These are phyloP conservation scores for Mellilla xanthometata DNA, from an alignment of 2,888 invertebrate genomes.

Conservation along the genomic window DNA sequence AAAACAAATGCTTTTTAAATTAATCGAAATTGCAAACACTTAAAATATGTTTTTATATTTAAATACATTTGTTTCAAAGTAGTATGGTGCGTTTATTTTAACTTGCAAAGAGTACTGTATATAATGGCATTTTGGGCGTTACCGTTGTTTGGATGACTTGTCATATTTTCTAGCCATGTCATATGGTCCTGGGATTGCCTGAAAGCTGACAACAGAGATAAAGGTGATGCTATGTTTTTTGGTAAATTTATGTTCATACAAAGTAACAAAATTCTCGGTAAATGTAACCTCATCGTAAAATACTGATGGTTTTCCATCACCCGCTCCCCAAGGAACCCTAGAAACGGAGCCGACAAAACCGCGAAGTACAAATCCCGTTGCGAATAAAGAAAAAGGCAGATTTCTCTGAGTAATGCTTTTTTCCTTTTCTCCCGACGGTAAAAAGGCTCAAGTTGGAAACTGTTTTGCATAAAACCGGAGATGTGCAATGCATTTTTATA, in stretches of 20 bases:
- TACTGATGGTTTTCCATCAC: constrained; percentile 24
- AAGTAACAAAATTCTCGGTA: not conserved
- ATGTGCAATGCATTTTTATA: constrained; percentile 45
- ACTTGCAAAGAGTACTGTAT: too few species aligned
- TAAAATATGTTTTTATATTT: too few species aligned
- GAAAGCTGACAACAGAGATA: too few species aligned
- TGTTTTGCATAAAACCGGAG: constrained; percentile 43
- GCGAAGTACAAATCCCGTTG: constrained; percentile 35
- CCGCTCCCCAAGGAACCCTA: constrained; percentile 29
- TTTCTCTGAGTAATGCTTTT: constrained; percentile 33
- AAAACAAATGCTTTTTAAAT: too few species aligned
- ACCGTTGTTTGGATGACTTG: too few species aligned
- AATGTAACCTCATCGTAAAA: constrained; percentile 4
- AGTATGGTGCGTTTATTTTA: too few species aligned
- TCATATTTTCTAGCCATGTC: too few species aligned
- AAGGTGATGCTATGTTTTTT: too few species aligned
- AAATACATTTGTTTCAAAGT: too few species aligned
- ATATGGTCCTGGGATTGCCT: too few species aligned
- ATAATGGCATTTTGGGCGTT: too few species aligned
- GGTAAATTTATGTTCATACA: not conserved
- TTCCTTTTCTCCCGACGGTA: constrained; percentile 26
- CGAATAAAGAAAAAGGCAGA: constrained; percentile 35
- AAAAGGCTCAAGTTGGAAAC: constrained; percentile 48
- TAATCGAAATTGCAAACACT: too few species aligned
- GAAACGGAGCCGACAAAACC: constrained; percentile 32